Conservation (phyloP, 1,140 invertebrate genomes). For the Brachionus rotundiformis region DNA sequence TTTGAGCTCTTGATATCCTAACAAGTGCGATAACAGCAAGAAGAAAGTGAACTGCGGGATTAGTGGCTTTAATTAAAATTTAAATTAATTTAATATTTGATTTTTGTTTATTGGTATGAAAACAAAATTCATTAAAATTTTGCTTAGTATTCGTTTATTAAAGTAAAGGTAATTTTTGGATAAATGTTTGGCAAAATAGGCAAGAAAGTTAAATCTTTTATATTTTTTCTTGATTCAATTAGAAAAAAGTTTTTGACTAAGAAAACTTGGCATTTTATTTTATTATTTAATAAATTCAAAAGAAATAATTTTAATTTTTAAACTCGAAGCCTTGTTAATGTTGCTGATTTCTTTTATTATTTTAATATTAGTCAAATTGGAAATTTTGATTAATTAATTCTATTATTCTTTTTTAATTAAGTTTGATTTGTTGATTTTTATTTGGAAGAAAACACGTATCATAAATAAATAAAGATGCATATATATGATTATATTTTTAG, state of each 20-base stretch:
- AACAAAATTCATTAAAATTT: not conserved
- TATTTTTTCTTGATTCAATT: not conserved
- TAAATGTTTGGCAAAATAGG: conserved; percentile 8
- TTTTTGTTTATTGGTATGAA: not conserved
- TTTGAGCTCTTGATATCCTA: not conserved
- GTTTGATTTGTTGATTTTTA: too few relatives aligned
- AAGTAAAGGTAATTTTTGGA: not conserved
- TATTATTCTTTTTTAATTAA: too few relatives aligned
- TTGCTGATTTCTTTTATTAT: too few relatives aligned
- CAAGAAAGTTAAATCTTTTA: not conserved
- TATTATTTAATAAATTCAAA: too few relatives aligned
- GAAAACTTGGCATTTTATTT: not conserved
- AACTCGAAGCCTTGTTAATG: too few relatives aligned
- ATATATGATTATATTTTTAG: too few relatives aligned
- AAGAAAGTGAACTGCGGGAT: not conserved
- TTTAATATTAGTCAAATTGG: too few relatives aligned
- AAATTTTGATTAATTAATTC: too few relatives aligned
- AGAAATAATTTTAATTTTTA: too few relatives aligned
- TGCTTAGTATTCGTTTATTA: not conserved
- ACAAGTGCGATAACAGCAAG: too few relatives aligned
- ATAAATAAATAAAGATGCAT: too few relatives aligned
- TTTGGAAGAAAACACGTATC: too few relatives aligned
- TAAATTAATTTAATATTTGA: conserved; percentile 23
- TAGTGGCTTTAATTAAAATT: not conserved
- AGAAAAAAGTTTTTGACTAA: not conserved